Evolutionary conservation across 2,113 vertebrate genomes (phyloP), one percentile per base, ranked within the genome.

Genomic region (Hippoglossus stenolepis): DNA sequence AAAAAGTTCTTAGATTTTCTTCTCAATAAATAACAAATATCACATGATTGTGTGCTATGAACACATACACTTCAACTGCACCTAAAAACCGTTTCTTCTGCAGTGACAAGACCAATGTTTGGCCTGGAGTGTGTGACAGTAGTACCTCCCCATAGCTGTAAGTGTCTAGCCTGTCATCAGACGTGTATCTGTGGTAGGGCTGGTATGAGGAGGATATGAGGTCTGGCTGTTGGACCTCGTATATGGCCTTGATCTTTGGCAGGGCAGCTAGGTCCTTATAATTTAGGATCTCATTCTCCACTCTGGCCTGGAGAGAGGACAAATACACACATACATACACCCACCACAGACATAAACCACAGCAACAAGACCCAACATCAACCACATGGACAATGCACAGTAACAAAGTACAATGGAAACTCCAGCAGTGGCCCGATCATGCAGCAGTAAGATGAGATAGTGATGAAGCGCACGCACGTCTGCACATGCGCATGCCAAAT

Each of bases 251-350:
- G 95, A 98, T 95, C 96, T 98, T 98, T 95, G 98, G 98, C 92
- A 99, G 96, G 89, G 98, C 98, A 86, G 98, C 98, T 94, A 99
- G 95, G 91, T 98, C 97, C 96, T 97, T 98, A 96, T 99, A 99
- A 96, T 96, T 96, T 96, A 99, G 97, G 93, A 99, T 96, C 93
- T 99, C 96, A 95, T 97, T 97, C 95, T 97, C 96, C 96, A 99
- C 95, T 96, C 96, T 99, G 94, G 98, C 97, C 98, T 99, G 93
- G 90, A 94, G 93, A 95, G 91, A 96, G 89, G 94, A 94, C 83
- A 94, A 81, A 89, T 82, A 93, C 87, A 92, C 28, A 92, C 31
- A 90, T 84, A 93, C 85, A 90, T 82, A 94, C 82, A 94, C 79
- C 88, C 74, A 93, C 89, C 91, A 89, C 77, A 83, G 71, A 91